phyloP scores from a whole-genome alignment of 2,888 invertebrate species.

The Tanypteryx hageni region DNA sequence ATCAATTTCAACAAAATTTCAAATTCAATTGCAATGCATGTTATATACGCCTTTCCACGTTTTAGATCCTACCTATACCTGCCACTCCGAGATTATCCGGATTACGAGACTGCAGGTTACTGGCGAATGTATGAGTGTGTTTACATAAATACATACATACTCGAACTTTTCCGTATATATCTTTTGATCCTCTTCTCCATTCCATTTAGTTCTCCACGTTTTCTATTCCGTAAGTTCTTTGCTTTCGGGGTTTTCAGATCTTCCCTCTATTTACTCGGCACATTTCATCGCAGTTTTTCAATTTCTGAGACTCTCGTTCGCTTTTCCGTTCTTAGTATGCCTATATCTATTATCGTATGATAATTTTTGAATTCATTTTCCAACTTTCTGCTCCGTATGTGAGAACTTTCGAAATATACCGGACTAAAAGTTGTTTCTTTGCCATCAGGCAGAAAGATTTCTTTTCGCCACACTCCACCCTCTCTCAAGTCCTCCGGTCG shows the following conservation, averaged over 20 bases:
- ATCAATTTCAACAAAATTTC: no score
- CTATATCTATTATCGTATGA: neutral
- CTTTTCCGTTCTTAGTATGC: neutral
- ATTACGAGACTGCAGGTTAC: no score
- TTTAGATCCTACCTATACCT: no score
- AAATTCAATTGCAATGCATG: no score
- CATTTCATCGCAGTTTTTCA: neutral
- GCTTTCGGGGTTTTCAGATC: neutral
- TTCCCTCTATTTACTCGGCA: neutral
- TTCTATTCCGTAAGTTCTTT: neutral
- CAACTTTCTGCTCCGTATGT: neutral
- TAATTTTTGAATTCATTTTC: neutral
- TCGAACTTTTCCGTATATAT: neutral
- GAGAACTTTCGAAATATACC: neutral
- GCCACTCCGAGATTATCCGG: no score
- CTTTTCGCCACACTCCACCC: neutral
- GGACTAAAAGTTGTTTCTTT: neutral
- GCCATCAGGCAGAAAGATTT: neutral
- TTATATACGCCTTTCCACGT: no score
- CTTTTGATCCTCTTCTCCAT: neutral
- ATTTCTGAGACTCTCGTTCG: neutral
- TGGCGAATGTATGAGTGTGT: no score
- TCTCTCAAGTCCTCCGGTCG: neutral
- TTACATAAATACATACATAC: neutral
- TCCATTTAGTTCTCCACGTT: neutral